These are phyloP conservation scores for Oncorhynchus masou DNA, from an alignment of 2,113 vertebrate genomes.

Conservation along the genomic window DNA sequence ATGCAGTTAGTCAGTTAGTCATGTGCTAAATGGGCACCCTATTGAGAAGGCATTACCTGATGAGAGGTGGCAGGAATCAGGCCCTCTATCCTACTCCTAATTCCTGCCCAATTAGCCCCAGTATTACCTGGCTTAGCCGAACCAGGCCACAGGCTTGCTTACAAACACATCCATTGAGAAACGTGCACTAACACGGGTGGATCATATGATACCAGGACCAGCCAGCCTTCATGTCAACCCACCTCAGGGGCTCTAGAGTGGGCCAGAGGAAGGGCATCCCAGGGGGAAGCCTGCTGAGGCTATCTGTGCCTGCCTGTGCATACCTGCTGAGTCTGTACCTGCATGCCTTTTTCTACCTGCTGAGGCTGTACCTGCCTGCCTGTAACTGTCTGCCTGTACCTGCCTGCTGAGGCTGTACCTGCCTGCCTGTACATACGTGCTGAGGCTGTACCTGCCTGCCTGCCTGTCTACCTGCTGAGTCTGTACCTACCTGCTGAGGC, in stretches of 20 bases:
- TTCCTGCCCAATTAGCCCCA: slow-evolving; percentile 54
- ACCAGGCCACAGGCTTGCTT: slow-evolving; percentile 10
- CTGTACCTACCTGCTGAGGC: too few species aligned
- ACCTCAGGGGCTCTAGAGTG: slow-evolving; percentile 30
- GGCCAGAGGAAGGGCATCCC: background rate
- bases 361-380: too few species aligned
- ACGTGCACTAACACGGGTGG: slow-evolving; percentile 22
- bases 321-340: too few species aligned
- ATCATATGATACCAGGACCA: slow-evolving; percentile 41
- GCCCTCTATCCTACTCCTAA: slow-evolving; percentile 21
- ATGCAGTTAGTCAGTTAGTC: slow-evolving; percentile 53
- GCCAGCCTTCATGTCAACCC: background rate
- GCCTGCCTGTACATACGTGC: too few species aligned
- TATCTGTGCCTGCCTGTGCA: too few species aligned
- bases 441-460: too few species aligned
- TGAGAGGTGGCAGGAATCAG: slow-evolving; percentile 66
- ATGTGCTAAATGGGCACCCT: slow-evolving; percentile 39
- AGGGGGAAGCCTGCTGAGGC: too few species aligned
- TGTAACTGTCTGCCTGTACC: too few species aligned
- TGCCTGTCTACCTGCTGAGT: too few species aligned
- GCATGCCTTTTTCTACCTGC: too few species aligned
- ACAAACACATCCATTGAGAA: slow-evolving; percentile 40
- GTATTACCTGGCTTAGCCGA: slow-evolving; percentile 45
- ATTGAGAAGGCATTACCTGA: slow-evolving; percentile 45
- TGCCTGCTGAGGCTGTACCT: too few species aligned